These are phyloP conservation scores for Oreochromis spilurus DNA, from an alignment of 2,113 vertebrate species.

Conservation along the genomic window DNA sequence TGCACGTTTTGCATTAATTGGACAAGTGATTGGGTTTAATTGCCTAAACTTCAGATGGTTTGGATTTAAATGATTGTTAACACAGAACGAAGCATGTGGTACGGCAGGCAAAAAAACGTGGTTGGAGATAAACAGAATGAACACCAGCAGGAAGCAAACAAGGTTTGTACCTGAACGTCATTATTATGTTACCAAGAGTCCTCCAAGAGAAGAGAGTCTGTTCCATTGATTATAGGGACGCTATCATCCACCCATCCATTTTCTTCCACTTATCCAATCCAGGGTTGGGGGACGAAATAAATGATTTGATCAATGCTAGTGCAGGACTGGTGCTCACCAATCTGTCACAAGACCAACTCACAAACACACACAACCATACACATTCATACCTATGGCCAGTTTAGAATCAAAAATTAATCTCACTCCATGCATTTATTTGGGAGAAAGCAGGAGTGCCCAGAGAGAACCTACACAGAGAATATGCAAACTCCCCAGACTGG, in stretches of 20 bases:
- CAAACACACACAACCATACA: not conserved
- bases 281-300: not conserved
- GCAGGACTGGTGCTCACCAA: not conserved
- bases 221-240: not conserved
- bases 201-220: not conserved
- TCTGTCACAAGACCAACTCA: not conserved
- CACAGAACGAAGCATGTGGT: not conserved
- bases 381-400: not conserved
- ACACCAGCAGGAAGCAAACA: not conserved
- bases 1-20: not conserved
- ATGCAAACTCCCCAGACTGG: not conserved
- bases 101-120: accelerated
- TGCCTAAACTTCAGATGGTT: not conserved
- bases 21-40: not conserved
- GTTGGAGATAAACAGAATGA: not conserved
- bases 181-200: not conserved
- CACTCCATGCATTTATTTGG: not conserved
- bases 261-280: not conserved
- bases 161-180: not conserved
- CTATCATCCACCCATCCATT: not conserved
- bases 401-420: not conserved
- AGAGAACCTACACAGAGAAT: not conserved
- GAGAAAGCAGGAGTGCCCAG: not conserved
- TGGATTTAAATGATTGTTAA: not conserved
- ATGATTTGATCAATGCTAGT: not conserved